Evolutionary conservation across 2,113 vertebrate genomes (phyloP), one percentile per base, ranked within the genome.

Genomic region (Pipra filicauda): DNA sequence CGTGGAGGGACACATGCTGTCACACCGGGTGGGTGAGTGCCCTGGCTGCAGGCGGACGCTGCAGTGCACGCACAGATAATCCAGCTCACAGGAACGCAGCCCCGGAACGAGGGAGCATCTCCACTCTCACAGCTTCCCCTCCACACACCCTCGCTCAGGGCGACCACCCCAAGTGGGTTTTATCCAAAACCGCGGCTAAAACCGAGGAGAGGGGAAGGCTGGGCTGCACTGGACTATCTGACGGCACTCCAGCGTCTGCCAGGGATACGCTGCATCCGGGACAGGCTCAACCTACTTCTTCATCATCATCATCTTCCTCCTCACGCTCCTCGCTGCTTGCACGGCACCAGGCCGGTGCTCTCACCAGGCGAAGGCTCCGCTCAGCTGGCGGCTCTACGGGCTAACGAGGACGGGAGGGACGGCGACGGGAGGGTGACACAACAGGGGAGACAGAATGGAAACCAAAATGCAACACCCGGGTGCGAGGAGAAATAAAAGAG

Each of bases 301-400:
- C 98, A 98, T 98, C 98, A 96, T 98, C 98, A 98, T 98, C 98
- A 95, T 98, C 98, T 96, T 98, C 98, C 96, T 98, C 98, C 92
- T 98, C 97, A 77, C 87, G 95, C 85, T 98, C 98, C 48, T 98
- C 98, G 51, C 95, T 97, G 97, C 97, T 95, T 26, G 94, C 74
- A 58, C 94, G 97, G 93, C 97, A 97, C 97, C 98, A 98, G 96
- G 98, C 97, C 14, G 98, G 98, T 8, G 98, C 97, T 81, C 93
- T 97, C 97, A 98, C 97, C 96, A 98, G 97, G 88, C 98, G 98
- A 86, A 98, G 98, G 97, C 97, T 98, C 97, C 98, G 95, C 96
- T 97, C 97, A 97, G 96, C 98, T 86, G 98, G 90, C 19, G 98
- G 97, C 85, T 98, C 98, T 97, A 97, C 94, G 44, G 79, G 96